Conservation (phyloP, 1,140 invertebrate species). For the Hyles vespertilio region DNA sequence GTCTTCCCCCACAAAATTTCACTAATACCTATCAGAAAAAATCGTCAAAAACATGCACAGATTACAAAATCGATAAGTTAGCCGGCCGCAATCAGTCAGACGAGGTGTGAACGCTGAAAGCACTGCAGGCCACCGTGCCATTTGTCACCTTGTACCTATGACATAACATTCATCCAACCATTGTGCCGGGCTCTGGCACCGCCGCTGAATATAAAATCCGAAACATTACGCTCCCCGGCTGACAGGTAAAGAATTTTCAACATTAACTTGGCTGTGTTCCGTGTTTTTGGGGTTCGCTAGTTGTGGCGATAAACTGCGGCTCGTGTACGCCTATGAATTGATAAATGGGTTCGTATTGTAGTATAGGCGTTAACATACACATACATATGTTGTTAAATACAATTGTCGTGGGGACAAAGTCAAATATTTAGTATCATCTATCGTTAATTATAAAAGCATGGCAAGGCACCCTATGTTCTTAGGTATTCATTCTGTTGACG, state of each 20-base stretch:
- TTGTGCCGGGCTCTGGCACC: conserved; percentile 12
- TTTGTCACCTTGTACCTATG: conserved; percentile 11
- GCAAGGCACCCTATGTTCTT: too few relatives aligned
- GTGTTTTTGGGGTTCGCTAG: not conserved
- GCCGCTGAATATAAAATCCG: conserved; percentile 15
- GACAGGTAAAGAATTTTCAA: conserved; percentile 10
- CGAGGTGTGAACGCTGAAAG: not conserved
- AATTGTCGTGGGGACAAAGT: too few relatives aligned
- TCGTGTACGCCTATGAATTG: too few relatives aligned
- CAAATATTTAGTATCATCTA: too few relatives aligned
- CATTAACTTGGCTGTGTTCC: conserved; percentile 3
- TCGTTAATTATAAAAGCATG: too few relatives aligned
- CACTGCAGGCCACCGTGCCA: conserved; percentile 1
- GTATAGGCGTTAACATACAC: too few relatives aligned
- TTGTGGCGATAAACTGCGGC: too few relatives aligned
- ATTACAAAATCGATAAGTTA: too few relatives aligned
- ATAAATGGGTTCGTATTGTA: too few relatives aligned
- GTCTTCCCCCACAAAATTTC: too few relatives aligned
- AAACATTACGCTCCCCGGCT: conserved; percentile 3
- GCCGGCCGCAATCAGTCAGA: conserved; percentile 9
- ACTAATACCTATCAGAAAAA: conserved; percentile 8
- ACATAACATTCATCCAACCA: conserved; percentile 7
- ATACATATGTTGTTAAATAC: too few relatives aligned
- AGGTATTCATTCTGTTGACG: too few relatives aligned
- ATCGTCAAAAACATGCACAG: conserved; percentile 6